These are phyloP conservation scores for Drosophila parvula DNA, from an alignment of 1,140 invertebrate species.

Conservation along the genomic window DNA sequence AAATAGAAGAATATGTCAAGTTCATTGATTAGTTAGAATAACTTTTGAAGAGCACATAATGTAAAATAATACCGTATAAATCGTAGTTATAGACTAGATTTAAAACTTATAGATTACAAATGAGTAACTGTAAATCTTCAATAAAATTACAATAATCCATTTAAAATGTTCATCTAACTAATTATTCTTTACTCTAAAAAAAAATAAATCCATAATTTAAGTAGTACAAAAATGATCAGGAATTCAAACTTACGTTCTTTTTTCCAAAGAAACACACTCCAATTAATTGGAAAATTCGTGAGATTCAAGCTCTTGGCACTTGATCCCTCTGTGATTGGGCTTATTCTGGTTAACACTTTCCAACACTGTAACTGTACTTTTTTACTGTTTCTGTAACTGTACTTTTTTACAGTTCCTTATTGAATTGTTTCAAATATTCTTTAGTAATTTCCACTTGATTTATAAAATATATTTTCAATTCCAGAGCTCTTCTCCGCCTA, in stretches of 20 bases:
- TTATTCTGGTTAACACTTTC: slow-evolving; percentile 23
- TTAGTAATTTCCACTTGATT: slow-evolving; percentile 6
- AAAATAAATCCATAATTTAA: neutral
- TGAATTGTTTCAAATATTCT: slow-evolving; percentile 4
- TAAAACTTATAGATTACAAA: no score
- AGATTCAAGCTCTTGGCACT: slow-evolving; percentile 13
- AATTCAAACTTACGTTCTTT: slow-evolving; percentile 19
- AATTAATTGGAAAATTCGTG: slow-evolving; percentile 1
- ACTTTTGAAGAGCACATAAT: neutral
- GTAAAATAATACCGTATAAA: neutral
- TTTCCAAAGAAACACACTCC: neutral
- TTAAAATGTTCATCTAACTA: no score
- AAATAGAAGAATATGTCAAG: neutral
- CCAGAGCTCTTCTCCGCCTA: slow-evolving; percentile 16
- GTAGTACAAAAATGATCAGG: neutral
- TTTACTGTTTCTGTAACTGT: slow-evolving; percentile 36
- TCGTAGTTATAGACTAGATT: neutral
- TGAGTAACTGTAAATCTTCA: no score
- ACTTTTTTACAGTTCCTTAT: slow-evolving; percentile 25
- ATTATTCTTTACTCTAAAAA: neutral
- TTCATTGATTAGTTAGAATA: neutral
- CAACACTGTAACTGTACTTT: slow-evolving; percentile 39
- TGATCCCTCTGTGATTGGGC: neutral
- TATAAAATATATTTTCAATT: slow-evolving; percentile 3
- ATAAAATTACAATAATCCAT: no score